Evolutionary conservation across 2,113 vertebrate genomes (phyloP), one percentile per base, ranked within the genome.

Genomic region (Oryzias melastigma): DNA sequence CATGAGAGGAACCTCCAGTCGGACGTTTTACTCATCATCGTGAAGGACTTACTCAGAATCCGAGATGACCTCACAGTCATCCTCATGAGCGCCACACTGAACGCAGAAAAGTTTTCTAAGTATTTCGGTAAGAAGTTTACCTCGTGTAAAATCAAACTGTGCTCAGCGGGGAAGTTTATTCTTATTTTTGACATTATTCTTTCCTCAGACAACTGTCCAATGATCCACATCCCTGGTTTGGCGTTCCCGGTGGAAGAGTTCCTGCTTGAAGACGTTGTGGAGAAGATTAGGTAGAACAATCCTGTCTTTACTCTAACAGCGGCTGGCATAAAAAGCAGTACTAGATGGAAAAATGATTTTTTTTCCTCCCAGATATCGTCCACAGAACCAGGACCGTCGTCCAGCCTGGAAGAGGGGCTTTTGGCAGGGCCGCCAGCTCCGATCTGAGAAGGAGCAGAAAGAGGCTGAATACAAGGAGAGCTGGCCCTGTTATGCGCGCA

Each of bases 1-100:
- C 97, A 99, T 15, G 97, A 99, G 82, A 91, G 97, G 71, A 99
- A 95, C 85, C 93, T 98, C 51, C 97, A 99, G 35, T 98, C 97
- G 0, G 97, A 98, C 42, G 94, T 99, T 52, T 85, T 99, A 69
- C 94, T 98, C 83, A 88, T 93, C 66, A 93, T 98, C 22, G 89
- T 98, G 58, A 98, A 96, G 88, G 93, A 98, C 47, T 90, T 98
- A 46, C 84, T 99, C 42, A 81, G 40, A 10, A 41, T 85, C 54
- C 90, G 97, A 49, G 79, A 89, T 10, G 95, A 98, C 73, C 90
- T 98, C 55, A 98, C 95, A 74, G 81, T 99, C 15, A 90, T 99
- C 70, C 83, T 99, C 5, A 99, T 99, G 97, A 99, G 97, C 56
- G 97, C 97, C 44, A 98, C 97, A 1, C 82, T 98, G 75, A 98